phyloP scores from a whole-genome alignment of 1,140 invertebrate species.

The Conopomorpha cramerella region DNA sequence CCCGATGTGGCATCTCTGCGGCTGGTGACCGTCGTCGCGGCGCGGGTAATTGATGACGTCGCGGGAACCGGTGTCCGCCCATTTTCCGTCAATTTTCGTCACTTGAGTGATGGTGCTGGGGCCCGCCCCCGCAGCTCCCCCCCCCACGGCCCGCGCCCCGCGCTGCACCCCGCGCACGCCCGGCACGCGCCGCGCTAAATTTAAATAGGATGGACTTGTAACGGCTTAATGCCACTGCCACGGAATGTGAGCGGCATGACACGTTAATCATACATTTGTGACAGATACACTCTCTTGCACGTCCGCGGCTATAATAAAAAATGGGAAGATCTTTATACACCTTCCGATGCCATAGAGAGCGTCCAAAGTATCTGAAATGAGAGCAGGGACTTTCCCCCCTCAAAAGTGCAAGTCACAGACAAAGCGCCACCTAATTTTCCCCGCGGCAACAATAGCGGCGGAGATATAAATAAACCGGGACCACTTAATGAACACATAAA shows the following conservation, averaged over 20 bases:
- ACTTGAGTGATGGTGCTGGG: slow-evolving; percentile 54
- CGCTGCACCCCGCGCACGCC: slow-evolving; percentile 18
- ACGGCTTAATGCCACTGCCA: slow-evolving; percentile 30
- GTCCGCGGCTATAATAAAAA: slow-evolving; percentile 17
- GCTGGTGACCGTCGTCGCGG: no score
- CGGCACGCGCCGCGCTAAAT: slow-evolving; percentile 55
- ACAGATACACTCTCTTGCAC: slow-evolving; percentile 37
- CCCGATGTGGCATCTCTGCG: no score
- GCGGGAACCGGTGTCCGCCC: slow-evolving; percentile 54
- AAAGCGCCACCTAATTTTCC: slow-evolving; percentile 36
- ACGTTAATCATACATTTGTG: slow-evolving; percentile 55
- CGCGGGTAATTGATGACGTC: slow-evolving; percentile 55
- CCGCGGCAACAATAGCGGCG: slow-evolving; percentile 25
- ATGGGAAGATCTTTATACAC: slow-evolving; percentile 1
- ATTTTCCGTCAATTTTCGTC: slow-evolving; percentile 61
- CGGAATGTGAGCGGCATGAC: slow-evolving; percentile 37
- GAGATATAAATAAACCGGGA: slow-evolving; percentile 35
- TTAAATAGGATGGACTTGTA: slow-evolving; percentile 58
- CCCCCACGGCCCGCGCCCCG: slow-evolving; percentile 7
- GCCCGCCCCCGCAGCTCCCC: slow-evolving; percentile 26
- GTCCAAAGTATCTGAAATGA: background rate
- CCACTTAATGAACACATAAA: slow-evolving; percentile 47
- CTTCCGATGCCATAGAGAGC: no score
- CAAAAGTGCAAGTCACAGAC: slow-evolving; percentile 25
- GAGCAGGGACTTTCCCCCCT: slow-evolving; percentile 7